Evolutionary conservation across 2,888 invertebrate genomes (phyloP), one percentile per base, ranked within the genome.

Genomic region (Tethea ocularis): DNA sequence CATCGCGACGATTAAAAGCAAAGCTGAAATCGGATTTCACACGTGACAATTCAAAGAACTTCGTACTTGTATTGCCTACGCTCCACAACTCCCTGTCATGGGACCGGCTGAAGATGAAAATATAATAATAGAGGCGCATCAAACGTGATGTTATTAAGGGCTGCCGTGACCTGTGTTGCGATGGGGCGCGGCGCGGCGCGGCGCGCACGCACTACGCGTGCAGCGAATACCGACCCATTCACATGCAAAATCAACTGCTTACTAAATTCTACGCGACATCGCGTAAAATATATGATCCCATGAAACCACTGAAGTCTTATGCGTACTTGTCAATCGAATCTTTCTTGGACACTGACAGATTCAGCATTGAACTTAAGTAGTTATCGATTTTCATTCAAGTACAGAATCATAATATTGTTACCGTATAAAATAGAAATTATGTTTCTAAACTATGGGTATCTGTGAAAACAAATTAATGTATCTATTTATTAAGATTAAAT

Each of bases 41-140:
- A 74, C 70, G 69, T 69, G 75, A 80, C 67, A 84, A 82, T 78
- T 83, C 83, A 80, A 80, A 78, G 72, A 75, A 66, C 69, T 74
- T 69, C 63, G 66, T 74, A 72, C 70, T 78, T 72, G 77, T 78
- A 82, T 75, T 79, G 75, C 74, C 73, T 72, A 71, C 77, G 77
- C 81, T 80, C 74, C 84, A 63, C 83, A 81, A 80, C 78, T 84
- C 84, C 83, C 87, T 84, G 89, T 84, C 85, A 72, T 86, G 91
- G 89, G 91, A 89, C 89, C 83, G 77, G 71, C 83, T 82, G 89
- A 83, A 90, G 90, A 91, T 89, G 90, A 91, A 89, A 93, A 92
- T 91, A 92, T 91, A 93, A 91, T 92, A 93, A 92, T 92, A 89
- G 92, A 91, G 91, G 88, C 88, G 87, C 90, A 93, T 93, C 91